Conservation (phyloP, 2,797 vertebrate genomes). For the Euthynnus affinis region DNA sequence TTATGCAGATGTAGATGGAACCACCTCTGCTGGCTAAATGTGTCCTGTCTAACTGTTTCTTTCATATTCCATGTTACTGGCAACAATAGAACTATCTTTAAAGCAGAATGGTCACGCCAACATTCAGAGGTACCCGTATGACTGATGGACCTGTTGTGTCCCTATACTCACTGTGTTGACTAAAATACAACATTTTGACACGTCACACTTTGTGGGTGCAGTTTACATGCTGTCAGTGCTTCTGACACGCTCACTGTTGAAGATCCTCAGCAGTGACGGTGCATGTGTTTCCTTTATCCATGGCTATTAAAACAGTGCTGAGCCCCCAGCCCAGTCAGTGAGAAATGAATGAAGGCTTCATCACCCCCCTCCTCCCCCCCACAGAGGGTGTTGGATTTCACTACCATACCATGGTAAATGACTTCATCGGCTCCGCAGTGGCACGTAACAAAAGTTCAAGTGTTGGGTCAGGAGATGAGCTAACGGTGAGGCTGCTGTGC, state of each 20-base stretch:
- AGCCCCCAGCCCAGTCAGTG: conserved; percentile 1
- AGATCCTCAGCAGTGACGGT: not conserved
- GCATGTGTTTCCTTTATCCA: conserved; percentile 30
- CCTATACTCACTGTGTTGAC: not conserved
- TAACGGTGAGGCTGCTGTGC: not conserved
- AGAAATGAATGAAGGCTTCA: conserved; percentile 16
- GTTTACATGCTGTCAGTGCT: not conserved
- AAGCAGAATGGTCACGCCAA: not conserved
- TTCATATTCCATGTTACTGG: not conserved
- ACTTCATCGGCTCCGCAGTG: not conserved
- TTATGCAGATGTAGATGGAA: too few species aligned
- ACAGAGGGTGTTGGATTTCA: conserved; percentile 14
- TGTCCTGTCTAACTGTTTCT: too few species aligned
- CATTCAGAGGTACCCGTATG: too few species aligned
- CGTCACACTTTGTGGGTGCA: not conserved
- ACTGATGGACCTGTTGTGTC: not conserved
- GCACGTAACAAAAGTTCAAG: conserved; percentile 15
- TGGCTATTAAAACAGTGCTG: not conserved
- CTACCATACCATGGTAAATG: conserved; percentile 6
- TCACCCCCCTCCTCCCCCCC: conserved; percentile 1
- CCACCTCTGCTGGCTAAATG: too few species aligned
- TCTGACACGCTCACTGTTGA: not conserved
- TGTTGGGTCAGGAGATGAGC: not conserved
- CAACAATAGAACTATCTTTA: not conserved
- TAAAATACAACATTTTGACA: not conserved